Conservation (phyloP, 2,888 invertebrate genomes). For the Hypena proboscidalis region DNA sequence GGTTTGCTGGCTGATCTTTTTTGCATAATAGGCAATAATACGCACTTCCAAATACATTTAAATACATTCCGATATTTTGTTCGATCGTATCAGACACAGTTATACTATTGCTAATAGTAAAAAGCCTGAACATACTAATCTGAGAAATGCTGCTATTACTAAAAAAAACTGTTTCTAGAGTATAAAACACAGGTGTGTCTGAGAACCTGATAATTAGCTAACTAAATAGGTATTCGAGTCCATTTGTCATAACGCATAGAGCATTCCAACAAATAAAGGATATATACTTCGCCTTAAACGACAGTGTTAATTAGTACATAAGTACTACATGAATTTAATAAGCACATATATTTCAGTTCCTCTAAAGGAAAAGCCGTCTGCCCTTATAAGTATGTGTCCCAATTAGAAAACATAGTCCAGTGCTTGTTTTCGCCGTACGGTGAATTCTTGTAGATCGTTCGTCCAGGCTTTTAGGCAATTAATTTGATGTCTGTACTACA, state of each 20-base stretch:
- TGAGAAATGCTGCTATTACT: too few species aligned
- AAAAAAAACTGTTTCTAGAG: too few species aligned
- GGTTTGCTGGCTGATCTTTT: too few species aligned
- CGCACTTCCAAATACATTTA: too few species aligned
- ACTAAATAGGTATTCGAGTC: too few species aligned
- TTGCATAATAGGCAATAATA: too few species aligned
- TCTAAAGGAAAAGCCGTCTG: conserved; percentile 41
- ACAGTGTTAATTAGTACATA: conserved; percentile 62
- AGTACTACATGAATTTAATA: conserved; percentile 56
- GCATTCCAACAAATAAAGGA: conserved; percentile 6
- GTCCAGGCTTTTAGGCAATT: conserved; percentile 33
- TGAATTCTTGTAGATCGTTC: conserved; percentile 47
- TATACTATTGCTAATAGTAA: too few species aligned
- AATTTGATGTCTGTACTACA: conserved; percentile 25
- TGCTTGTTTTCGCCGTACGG: conserved; percentile 46
- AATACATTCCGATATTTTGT: too few species aligned
- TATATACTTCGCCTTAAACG: conserved; percentile 38
- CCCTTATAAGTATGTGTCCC: conserved; percentile 57
- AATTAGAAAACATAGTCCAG: conserved; percentile 59
- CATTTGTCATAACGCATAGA: conserved; percentile 7
- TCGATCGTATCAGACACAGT: too few species aligned
- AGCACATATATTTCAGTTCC: conserved; percentile 47
- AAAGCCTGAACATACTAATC: too few species aligned
- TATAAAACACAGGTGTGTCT: background rate
- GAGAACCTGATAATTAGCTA: conserved; percentile 8